Base-by-base conservation (phyloP, 2,113 vertebrate species). In the Embiotoca jacksoni region DNA sequence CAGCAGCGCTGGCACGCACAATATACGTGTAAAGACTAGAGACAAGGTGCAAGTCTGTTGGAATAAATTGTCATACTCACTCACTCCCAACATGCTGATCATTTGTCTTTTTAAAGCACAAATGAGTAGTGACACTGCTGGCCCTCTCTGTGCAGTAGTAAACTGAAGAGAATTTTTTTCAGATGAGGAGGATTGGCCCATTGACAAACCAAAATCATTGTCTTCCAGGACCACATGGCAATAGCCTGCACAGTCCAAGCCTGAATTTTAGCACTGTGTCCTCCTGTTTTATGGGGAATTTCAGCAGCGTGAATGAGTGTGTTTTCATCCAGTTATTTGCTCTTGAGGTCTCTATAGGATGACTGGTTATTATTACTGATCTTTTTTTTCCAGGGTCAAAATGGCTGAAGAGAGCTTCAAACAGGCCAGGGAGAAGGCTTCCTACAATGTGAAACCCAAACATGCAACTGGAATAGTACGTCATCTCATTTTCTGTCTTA, bases 401-500 rank as follows among this genome's bases (percentile, higher is more conserved):
- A 95, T 95, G 92, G 97, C 96, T 2, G 97, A 99, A 85, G 96
- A 98, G 80, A 90, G 94, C 60, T 97, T 96, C 88, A 96, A 93
- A 62, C 96, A 98, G 89, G 96, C 97, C 81, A 96, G 94, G 72
- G 97, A 97, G 78, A 98, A 97, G 89, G 93, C 95, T 0, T 87
- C 95, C 11, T 98, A 98, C 91, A 97, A 94, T 81, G 95, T 98
- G 91, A 98, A 96, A 93, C 96, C 96, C 73, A 97, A 96, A 94
- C 96, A 97, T 15, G 95, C 97, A 61, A 96, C 96, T 36, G 98
- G 97, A 93, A 98, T 98, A 74, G 97, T 98, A 94, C 88, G 97
- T 95, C 33, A 59, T 36, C 13, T 10, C 16, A 30, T 10, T 69
- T 50, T n/a, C 23, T 70, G 3, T 49, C 50, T 41, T 39, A 36